A percentile compares a stretch with the other conserved stretches of the same genome.
These are phyloP conservation scores for Pseudorasbora parva DNA, from an alignment of 2,113 vertebrate genomes.

Conservation along the genomic window DNA sequence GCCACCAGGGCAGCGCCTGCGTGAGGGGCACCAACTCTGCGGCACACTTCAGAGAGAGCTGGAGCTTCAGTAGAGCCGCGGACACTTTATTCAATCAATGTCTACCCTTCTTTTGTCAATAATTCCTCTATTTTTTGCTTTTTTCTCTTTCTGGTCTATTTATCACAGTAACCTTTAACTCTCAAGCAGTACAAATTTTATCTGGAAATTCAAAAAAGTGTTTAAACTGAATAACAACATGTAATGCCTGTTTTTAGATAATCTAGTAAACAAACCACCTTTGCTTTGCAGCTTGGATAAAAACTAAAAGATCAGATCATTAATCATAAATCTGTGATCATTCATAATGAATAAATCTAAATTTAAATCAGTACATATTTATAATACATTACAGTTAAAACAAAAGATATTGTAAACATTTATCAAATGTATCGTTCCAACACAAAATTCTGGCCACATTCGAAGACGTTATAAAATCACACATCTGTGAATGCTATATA, in stretches of 20 bases:
- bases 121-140: neutral
- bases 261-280: neutral
- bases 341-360: neutral
- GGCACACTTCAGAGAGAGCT: neutral
- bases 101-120: neutral
- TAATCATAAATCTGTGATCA: neutral
- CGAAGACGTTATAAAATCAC: neutral
- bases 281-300: neutral
- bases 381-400: neutral
- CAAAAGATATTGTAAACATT: neutral
- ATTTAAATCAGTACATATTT: neutral
- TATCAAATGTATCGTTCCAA: neutral
- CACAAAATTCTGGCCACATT: neutral
- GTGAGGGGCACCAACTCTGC: constrained; percentile 10
- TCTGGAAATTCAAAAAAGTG: neutral
- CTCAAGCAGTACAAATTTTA: neutral
- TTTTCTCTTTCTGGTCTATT: neutral
- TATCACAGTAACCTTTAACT: neutral
- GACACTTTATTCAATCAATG: neutral
- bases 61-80: neutral
- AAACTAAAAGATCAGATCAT: neutral
- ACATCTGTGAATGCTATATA: too few relatives aligned
- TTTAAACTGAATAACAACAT: neutral
- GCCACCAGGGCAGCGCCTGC: neutral
- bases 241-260: neutral